Conservation (phyloP, 2,888 invertebrate species). For the Patella depressa region DNA sequence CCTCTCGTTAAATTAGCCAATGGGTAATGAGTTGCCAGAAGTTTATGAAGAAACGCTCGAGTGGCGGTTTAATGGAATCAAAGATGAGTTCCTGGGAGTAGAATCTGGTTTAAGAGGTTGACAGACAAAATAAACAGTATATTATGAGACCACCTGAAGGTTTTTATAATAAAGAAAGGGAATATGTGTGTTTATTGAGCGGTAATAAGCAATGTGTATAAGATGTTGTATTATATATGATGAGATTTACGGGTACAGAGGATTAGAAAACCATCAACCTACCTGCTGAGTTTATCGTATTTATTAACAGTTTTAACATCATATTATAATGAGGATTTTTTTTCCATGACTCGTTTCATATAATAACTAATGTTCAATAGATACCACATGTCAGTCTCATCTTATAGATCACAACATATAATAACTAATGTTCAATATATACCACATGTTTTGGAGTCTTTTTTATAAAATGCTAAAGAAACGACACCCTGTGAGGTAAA, state of each 20-base stretch:
- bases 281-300: too few species aligned
- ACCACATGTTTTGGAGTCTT: too few species aligned
- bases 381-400: too few species aligned
- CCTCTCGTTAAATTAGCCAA: neutral
- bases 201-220: too few species aligned
- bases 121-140: slow-evolving; percentile 5
- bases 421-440: too few species aligned
- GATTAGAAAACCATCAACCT: neutral
- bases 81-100: neutral
- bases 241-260: neutral
- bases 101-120: neutral
- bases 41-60: slow-evolving; percentile 10
- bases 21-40: neutral
- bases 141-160: neutral
- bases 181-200: neutral
- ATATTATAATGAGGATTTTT: too few species aligned
- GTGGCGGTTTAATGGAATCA: neutral
- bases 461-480: too few species aligned
- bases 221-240: neutral
- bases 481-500: too few species aligned
- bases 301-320: too few species aligned
- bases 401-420: too few species aligned
- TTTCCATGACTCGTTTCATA: too few species aligned
- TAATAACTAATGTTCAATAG: too few species aligned
- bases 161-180: neutral